Base-by-base conservation (phyloP, 1,140 invertebrate genomes). In the Hormaphis cornu region DNA sequence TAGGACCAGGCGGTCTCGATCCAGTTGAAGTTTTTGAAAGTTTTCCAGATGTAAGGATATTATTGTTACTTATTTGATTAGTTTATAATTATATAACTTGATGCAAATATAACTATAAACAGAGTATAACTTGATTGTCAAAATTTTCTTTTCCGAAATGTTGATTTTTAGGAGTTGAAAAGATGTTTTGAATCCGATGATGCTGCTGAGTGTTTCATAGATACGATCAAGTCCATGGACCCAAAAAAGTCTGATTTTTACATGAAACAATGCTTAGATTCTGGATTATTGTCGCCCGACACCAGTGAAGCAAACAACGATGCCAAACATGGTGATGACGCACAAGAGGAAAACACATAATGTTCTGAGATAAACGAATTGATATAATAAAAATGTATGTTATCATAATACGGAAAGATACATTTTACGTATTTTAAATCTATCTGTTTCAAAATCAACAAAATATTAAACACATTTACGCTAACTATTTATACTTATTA, bases 261-360 rank as follows among this genome's bases (percentile, higher is more conserved):
- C 76, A 96, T 99, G 87, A 94, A 97, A 77, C 84, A 93, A 54
- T 99, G 97, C 79, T 86, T 99, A n/a, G 95, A 96, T 77, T 93
- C 95, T 6, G 97, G 97, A 9, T 79, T 99, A 1, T 99, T 96
- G 97, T 86, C 98, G 40, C 95, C 95, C 3, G 91, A 92, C 76
- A 88, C 82, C 10, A 74, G 73, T 30, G 79, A 78, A 61, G 76
- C 76, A 26, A 81, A 80, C 42, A 71, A 73, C 18, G 79, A 80
- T 53, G 77, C 76, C 66, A 78, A 78, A 37, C 77, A 76, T 35
- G 71, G 74, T 12, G 74, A 73, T n/a, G 66, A 71, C 69, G 72
- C 74, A 28, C 72, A 50, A 37, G 35, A 69, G 8, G 66, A 54
- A 54, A n/a, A 66, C 48, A 66, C 48, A 22, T 35, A 50, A 22